Percentiles rank a stretch among this genome's conserved stretches.
These are phyloP conservation scores for Drosophila demipolita DNA, from an alignment of 2,888 invertebrate species.

Conservation along the genomic window DNA sequence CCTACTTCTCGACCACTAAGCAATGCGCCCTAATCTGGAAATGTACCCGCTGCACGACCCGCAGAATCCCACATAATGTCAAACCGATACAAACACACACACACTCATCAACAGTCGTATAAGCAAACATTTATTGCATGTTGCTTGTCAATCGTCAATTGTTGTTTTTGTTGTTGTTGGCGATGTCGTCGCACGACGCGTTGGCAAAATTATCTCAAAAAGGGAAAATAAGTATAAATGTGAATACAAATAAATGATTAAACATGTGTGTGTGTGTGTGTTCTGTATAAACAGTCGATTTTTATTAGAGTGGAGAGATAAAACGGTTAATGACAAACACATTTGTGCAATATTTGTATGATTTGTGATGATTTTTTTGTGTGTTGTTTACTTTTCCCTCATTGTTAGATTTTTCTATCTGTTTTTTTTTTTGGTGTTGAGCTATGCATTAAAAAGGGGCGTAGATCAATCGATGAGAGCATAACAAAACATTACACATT, in stretches of 20 bases:
- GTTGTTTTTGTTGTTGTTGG: slow-evolving; percentile 53
- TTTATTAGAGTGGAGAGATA: slow-evolving; percentile 56
- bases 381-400: not conserved
- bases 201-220: slow-evolving; percentile 49
- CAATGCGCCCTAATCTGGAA: not conserved
- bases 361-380: slow-evolving; percentile 32
- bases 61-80: slow-evolving; percentile 42
- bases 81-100: slow-evolving; percentile 10
- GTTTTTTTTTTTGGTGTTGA: not conserved
- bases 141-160: slow-evolving; percentile 42
- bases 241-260: slow-evolving; percentile 69
- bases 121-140: slow-evolving; percentile 43
- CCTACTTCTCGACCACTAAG: not conserved
- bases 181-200: slow-evolving; percentile 44
- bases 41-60: slow-evolving; percentile 26
- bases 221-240: slow-evolving; percentile 61
- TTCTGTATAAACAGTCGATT: slow-evolving; percentile 37
- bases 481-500: slow-evolving; percentile 20
- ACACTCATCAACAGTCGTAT: slow-evolving; percentile 8
- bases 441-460: slow-evolving; percentile 7
- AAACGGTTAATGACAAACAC: slow-evolving; percentile 68
- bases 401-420: not conserved
- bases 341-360: slow-evolving; percentile 44
- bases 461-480: slow-evolving; percentile 1
- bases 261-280: slow-evolving; percentile 31